phyloP scores from a whole-genome alignment of 2,113 vertebrate genomes.

The Chroicocephalus ridibundus region DNA sequence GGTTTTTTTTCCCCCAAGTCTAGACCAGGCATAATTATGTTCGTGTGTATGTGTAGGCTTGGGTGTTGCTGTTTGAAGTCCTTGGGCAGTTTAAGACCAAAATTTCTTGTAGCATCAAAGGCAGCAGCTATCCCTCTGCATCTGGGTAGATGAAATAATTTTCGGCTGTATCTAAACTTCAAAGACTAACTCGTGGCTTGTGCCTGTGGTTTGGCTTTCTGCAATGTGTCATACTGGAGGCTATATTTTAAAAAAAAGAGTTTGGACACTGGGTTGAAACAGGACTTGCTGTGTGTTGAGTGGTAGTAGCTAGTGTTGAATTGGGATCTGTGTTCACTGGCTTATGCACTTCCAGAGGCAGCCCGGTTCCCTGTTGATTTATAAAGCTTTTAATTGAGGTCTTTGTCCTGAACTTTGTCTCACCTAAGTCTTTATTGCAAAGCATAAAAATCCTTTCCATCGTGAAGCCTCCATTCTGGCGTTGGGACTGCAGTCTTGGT shows the following conservation, averaged over 20 bases:
- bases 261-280: not conserved
- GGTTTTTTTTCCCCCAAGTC: not conserved
- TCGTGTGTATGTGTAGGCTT: not conserved
- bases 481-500: accelerated
- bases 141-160: conserved; percentile 6
- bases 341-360: not conserved
- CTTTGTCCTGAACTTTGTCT: not conserved
- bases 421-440: not conserved
- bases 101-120: conserved; percentile 27
- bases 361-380: not conserved
- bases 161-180: not conserved
- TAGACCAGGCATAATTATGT: conserved; percentile 7
- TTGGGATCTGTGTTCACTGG: not conserved
- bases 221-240: not conserved
- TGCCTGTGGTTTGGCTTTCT: conserved; percentile 20
- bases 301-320: not conserved
- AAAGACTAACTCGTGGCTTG: not conserved
- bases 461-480: accelerated
- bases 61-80: conserved; percentile 15
- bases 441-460: not conserved
- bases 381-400: not conserved
- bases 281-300: not conserved
- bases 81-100: not conserved
- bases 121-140: not conserved
- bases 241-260: not conserved